Evolutionary conservation across 2,113 vertebrate species (phyloP).

Genomic region (Dromiciops gliroides): DNA sequence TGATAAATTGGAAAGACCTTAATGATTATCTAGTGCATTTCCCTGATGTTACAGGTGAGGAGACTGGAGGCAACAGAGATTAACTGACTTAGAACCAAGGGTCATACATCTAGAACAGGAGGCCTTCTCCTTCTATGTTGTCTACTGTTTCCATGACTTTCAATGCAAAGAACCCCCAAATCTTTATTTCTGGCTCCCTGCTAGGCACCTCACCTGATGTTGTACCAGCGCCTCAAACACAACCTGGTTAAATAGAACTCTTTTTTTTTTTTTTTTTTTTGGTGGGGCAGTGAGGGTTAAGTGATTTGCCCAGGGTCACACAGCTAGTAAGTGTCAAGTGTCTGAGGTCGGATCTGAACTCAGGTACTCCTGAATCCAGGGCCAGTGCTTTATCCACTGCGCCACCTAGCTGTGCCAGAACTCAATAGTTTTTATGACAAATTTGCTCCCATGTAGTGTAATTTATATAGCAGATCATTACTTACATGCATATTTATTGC

Average conservation of each 20-base stretch:
- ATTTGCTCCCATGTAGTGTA: slow-evolving; percentile 32
- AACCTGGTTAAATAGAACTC: not conserved
- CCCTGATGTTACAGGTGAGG: not conserved
- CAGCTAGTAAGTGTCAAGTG: no score
- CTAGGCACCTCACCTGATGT: not conserved
- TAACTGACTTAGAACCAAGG: not conserved
- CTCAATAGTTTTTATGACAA: not conserved
- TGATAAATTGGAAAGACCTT: not conserved
- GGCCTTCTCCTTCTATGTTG: not conserved
- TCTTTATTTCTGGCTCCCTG: not conserved
- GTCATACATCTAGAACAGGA: not conserved
- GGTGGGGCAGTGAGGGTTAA: no score
- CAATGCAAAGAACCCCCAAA: not conserved
- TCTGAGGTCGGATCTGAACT: no score
- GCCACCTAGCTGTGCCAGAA: no score
- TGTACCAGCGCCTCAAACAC: not conserved
- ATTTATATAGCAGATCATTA: not conserved
- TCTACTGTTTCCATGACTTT: not conserved
- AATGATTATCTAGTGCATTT: not conserved
- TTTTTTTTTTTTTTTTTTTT: no score
- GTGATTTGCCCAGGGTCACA: no score
- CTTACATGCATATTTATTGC: not conserved
- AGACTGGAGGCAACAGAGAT: not conserved
- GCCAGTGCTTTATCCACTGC: no score
- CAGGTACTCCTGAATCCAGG: no score